Base-by-base conservation (phyloP, 2,888 invertebrate species). In the Drosophila sordidula region DNA sequence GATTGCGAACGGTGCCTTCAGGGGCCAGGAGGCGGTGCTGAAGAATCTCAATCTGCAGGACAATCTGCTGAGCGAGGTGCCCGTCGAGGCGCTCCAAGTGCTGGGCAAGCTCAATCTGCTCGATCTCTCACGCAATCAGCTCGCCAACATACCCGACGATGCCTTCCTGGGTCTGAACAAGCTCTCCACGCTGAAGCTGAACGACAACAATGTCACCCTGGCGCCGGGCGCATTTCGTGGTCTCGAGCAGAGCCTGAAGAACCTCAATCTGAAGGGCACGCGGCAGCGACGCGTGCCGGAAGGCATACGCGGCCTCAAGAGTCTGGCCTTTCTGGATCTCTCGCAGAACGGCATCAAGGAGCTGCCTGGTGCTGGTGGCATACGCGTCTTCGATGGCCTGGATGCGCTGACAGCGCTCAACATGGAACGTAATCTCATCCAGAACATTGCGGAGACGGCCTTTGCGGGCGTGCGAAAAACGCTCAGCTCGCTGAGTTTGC, bases 251-350 rank as follows among this genome's bases (percentile, higher is more conserved):
- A 95, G 95, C 11, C 93, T 98, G 44, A 97, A 97, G 92, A 98
- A 98, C 92, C 93, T 98, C 49, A 98, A 98, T 91, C 93, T 98
- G 36, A 98, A 98, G 93, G 97, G 97, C 32, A 97, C 97, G 0
- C 94, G 95, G 57, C 97, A 97, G 91, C 96, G 95, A 81, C 93
- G 93, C 52, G 95, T 98, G 11, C 98, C 98, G 0, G 95, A 95
- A 78, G 95, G 97, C 47, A 95, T 98, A 18, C 93, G 95, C 70
- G 96, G 96, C 6, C 93, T 98, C 34, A 95, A 94, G 67, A 95
- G 95, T 49, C 92, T 98, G 74, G 97, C 98, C 0, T 98, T 98
- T 90, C 93, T 98, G 62, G 98, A 98, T 93, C 93, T 98, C 62
- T 97, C 98, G 1, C 96, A 97, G 92, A 98, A 98, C 90, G 95